Conservation (phyloP, 2,113 vertebrate species). For the Lanius collurio region DNA sequence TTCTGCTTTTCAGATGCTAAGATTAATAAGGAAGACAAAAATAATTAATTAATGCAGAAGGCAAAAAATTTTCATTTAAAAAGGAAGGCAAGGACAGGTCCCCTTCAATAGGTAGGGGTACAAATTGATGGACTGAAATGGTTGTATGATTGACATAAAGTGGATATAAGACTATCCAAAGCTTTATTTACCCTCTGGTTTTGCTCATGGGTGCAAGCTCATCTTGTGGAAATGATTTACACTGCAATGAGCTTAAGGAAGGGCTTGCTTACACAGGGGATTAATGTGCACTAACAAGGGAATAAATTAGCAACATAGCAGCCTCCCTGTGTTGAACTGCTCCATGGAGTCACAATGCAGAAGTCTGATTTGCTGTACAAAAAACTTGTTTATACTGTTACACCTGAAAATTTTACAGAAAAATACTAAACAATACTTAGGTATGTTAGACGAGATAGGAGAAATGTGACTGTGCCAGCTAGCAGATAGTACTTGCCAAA, state of each 20-base stretch:
- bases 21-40: background rate
- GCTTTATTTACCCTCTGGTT: background rate
- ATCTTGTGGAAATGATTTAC: background rate
- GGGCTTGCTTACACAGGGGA: background rate
- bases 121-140: background rate
- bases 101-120: background rate
- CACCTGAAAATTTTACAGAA: background rate
- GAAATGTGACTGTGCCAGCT: background rate
- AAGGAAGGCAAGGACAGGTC: background rate
- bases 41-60: background rate
- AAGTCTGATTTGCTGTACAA: background rate
- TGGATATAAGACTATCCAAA: background rate
- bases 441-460: background rate
- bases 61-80: background rate
- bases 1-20: background rate
- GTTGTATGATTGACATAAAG: background rate
- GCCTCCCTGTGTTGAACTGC: background rate
- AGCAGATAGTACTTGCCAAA: background rate
- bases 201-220: background rate
- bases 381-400: background rate
- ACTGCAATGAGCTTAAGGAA: conserved; percentile 30
- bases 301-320: background rate
- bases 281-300: background rate
- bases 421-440: background rate
- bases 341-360: rapidly evolving